Evolutionary conservation across 2,888 invertebrate species (phyloP).

Genomic region (Bruchidius siliquastri): DNA sequence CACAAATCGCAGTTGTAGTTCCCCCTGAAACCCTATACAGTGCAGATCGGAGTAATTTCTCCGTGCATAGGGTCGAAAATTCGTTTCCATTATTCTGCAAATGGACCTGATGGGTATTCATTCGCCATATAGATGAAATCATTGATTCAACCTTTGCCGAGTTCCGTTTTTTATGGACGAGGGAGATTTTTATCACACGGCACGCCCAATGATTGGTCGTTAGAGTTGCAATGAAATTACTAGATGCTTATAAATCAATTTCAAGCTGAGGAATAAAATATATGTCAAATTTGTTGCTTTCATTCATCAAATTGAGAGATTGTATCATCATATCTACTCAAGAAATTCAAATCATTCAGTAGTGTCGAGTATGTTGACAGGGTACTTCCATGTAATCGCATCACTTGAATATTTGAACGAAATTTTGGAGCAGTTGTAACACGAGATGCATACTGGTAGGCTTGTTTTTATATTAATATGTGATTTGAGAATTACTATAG

Average conservation of each 20-base stretch:
- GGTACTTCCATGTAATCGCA: too few relatives aligned
- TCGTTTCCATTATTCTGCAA: constrained; percentile 32
- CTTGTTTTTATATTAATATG: too few relatives aligned
- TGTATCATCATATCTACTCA: too few relatives aligned
- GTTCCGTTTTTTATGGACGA: constrained; percentile 36
- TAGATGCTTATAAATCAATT: not conserved
- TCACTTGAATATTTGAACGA: too few relatives aligned
- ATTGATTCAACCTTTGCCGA: constrained; percentile 26
- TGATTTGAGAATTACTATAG: too few relatives aligned
- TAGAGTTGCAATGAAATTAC: not conserved
- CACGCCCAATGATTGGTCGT: constrained; percentile 3
- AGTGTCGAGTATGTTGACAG: too few relatives aligned
- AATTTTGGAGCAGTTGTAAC: too few relatives aligned
- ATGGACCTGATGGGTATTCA: constrained; percentile 41
- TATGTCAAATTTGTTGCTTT: too few relatives aligned
- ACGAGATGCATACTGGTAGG: too few relatives aligned
- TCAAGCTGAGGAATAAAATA: too few relatives aligned
- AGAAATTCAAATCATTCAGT: too few relatives aligned
- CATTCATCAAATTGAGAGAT: too few relatives aligned
- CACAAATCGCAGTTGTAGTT: not conserved
- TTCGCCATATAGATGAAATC: constrained; percentile 34
- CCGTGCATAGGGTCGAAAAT: constrained; percentile 27
- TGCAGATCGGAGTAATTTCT: not conserved
- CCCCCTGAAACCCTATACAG: not conserved
- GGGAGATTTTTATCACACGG: constrained; percentile 33